A percentile compares a stretch with the other conserved stretches of the same genome.
These are phyloP conservation scores for Nyctalus aviator DNA, from an alignment of 2,797 vertebrate species.

Conservation along the genomic window DNA sequence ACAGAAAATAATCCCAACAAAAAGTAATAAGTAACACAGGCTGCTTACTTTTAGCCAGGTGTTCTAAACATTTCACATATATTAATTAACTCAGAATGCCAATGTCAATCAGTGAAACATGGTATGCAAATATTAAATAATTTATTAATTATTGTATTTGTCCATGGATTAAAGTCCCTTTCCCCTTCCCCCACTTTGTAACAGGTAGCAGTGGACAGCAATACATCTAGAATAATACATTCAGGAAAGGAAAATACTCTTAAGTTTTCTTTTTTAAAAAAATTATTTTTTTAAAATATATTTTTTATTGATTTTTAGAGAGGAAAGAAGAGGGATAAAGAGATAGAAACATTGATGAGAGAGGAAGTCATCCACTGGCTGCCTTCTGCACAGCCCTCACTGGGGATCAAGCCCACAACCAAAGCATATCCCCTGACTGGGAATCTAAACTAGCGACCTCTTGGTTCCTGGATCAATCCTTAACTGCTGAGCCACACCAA, in stretches of 20 bases:
- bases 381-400: no score
- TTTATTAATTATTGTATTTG: not conserved
- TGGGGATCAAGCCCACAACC: no score
- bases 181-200: not conserved
- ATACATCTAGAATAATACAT: not conserved
- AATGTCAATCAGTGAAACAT: not conserved
- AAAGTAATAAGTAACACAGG: not conserved
- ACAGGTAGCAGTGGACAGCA: not conserved
- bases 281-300: no score
- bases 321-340: no score
- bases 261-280: not conserved
- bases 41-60: not conserved
- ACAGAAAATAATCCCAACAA: conserved; percentile 27
- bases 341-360: no score
- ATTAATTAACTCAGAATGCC: not conserved
- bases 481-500: no score
- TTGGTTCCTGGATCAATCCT: no score
- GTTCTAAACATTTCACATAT: not conserved
- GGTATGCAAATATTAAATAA: not conserved
- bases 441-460: no score
- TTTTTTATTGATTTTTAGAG: no score
- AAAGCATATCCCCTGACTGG: no score
- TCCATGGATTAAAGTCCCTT: not conserved
- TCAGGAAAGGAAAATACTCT: not conserved
- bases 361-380: no score